These are phyloP conservation scores for Phenacoccus solenopsis DNA, from an alignment of 1,140 invertebrate species.

Conservation along the genomic window DNA sequence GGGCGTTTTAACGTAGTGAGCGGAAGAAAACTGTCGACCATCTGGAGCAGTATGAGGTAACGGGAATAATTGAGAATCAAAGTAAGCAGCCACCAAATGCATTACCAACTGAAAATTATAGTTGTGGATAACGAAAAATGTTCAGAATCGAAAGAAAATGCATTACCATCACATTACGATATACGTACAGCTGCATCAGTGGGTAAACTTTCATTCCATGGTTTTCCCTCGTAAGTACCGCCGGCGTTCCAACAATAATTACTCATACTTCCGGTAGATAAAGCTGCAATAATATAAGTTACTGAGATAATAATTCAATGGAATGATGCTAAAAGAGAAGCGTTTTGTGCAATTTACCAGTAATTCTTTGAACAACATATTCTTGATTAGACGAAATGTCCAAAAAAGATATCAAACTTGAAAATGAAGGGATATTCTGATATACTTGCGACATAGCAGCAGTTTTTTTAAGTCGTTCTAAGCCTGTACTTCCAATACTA, in stretches of 20 bases:
- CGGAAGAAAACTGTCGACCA: constrained; percentile 56
- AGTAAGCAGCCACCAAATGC: constrained; percentile 64
- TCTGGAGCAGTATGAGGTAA: constrained; percentile 56
- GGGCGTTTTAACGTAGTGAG: constrained; percentile 45
- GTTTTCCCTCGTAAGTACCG: constrained; percentile 52
- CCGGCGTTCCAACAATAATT: constrained; percentile 71
- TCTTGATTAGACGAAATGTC: constrained; percentile 68
- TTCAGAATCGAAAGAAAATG: not conserved
- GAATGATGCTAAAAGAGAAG: not conserved
- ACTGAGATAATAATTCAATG: not conserved
- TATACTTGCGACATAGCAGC: constrained; percentile 46
- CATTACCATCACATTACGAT: not conserved
- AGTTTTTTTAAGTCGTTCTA: constrained; percentile 55
- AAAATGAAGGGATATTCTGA: constrained; percentile 50
- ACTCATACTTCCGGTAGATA: constrained; percentile 63
- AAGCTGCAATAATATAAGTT: constrained; percentile 36
- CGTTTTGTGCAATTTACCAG: constrained; percentile 32
- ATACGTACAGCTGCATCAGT: constrained; percentile 59
- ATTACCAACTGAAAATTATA: constrained; percentile 55
- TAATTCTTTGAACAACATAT: constrained; percentile 62
- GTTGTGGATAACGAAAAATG: not conserved
- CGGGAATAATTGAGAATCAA: constrained; percentile 65
- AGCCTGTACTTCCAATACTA: constrained; percentile 50
- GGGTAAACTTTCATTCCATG: constrained; percentile 64
- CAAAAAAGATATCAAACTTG: constrained; percentile 58